Conservation (phyloP, 1,140 invertebrate genomes). For the Drosophila nikananu region DNA sequence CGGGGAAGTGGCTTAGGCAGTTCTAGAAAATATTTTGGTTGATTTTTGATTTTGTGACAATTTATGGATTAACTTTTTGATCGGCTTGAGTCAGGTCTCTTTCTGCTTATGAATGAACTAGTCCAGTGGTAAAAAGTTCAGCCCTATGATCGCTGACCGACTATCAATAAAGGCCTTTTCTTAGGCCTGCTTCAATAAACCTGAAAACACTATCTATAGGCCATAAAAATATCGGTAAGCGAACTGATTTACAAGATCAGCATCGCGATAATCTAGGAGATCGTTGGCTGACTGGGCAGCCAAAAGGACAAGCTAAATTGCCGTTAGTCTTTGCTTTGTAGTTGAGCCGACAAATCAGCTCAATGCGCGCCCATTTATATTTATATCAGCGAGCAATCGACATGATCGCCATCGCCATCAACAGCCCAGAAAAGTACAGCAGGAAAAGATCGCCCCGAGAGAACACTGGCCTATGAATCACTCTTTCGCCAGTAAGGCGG, state of each 20-base stretch:
- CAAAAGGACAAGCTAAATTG: slow-evolving; percentile 48
- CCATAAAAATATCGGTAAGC: slow-evolving; percentile 5
- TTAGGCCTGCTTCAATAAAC: not conserved
- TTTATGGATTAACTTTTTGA: slow-evolving; percentile 75
- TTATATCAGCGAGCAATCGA: slow-evolving; percentile 72
- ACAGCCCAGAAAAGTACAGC: slow-evolving; percentile 19
- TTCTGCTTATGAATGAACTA: slow-evolving; percentile 48
- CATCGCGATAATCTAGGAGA: slow-evolving; percentile 31
- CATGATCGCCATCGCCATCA: slow-evolving; percentile 58
- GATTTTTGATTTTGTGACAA: slow-evolving; percentile 80
- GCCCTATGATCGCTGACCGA: too few relatives aligned
- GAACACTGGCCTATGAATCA: slow-evolving; percentile 62
- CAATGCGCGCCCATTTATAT: slow-evolving; percentile 63
- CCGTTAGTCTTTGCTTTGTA: slow-evolving; percentile 78
- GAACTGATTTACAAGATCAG: slow-evolving; percentile 47
- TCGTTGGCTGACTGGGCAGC: slow-evolving; percentile 29
- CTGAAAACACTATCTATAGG: not conserved
- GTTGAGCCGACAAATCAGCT: slow-evolving; percentile 71
- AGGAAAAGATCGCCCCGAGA: slow-evolving; percentile 43
- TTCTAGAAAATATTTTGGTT: slow-evolving; percentile 76
- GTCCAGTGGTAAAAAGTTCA: not conserved
- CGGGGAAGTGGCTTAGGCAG: slow-evolving; percentile 37
- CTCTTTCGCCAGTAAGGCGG: slow-evolving; percentile 43
- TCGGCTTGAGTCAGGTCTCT: slow-evolving; percentile 12
- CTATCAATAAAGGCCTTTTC: not conserved